phyloP scores from a whole-genome alignment of 2,113 vertebrate genomes.

The Ageneiosus marmoratus region DNA sequence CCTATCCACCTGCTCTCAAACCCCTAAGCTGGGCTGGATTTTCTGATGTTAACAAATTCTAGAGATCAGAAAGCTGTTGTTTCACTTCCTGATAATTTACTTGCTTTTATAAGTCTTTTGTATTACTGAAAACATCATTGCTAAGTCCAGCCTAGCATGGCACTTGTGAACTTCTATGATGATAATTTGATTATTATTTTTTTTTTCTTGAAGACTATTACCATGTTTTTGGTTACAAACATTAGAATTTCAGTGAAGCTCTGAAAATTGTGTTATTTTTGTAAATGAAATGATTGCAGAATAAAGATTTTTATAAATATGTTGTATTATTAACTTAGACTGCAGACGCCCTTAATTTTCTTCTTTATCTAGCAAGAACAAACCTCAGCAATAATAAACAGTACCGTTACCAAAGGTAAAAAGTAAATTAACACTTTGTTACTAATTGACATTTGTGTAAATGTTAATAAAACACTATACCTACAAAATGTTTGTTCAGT shows the following conservation, averaged over 20 bases:
- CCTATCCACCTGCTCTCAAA: background rate
- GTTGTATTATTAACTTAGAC: background rate
- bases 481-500: background rate
- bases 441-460: background rate
- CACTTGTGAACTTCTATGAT: too few relatives aligned
- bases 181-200: too few relatives aligned
- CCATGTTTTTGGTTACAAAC: background rate
- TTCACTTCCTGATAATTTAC: background rate
- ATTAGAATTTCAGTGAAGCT: background rate
- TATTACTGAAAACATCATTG: background rate
- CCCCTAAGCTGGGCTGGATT: background rate
- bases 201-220: too few relatives aligned
- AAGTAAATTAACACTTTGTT: background rate
- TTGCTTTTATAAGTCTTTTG: background rate
- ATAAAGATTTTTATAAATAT: background rate
- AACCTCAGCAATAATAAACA: background rate
- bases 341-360: background rate
- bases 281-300: background rate
- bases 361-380: background rate
- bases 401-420: background rate
- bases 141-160: background rate
- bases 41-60: background rate
- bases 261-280: too few relatives aligned
- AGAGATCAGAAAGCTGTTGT: background rate
- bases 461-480: background rate